Conservation (phyloP, 92 coral and sea anemone genomes). For the Epizoanthus illoricatus region DNA sequence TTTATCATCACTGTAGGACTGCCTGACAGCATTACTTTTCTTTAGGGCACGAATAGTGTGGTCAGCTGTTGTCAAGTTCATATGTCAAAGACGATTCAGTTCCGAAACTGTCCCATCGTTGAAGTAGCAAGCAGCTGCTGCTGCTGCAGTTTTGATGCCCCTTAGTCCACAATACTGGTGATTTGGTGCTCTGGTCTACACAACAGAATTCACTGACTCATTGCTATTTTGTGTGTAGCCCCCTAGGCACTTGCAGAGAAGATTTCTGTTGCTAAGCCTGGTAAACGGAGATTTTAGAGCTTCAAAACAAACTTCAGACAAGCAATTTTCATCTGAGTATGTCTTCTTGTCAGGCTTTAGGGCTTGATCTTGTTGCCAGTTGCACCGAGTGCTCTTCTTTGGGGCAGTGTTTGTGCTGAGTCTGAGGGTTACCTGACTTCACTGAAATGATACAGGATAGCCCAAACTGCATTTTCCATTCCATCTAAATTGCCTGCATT, state of each 20-base stretch:
- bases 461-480: slow-evolving; percentile 16
- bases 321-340: slow-evolving; percentile 17
- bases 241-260: slow-evolving; percentile 5
- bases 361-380: neutral
- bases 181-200: too few species aligned
- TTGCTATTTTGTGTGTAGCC: slow-evolving; percentile 5
- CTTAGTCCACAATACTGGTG: too few species aligned
- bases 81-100: too few species aligned
- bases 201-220: too few species aligned
- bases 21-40: too few species aligned
- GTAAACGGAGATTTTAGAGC: neutral
- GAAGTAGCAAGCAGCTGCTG: too few species aligned
- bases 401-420: neutral
- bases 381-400: neutral
- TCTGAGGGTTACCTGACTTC: neutral
- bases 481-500: slow-evolving; percentile 8
- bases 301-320: neutral
- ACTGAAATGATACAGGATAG: neutral
- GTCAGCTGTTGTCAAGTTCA: too few species aligned
- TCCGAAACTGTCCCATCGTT: too few species aligned
- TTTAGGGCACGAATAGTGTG: too few species aligned
- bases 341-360: neutral
- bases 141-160: too few species aligned
- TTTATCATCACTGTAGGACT: too few species aligned
- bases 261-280: neutral